Evolutionary conservation across 2,113 vertebrate genomes (phyloP).

Genomic region (Perca flavescens): DNA sequence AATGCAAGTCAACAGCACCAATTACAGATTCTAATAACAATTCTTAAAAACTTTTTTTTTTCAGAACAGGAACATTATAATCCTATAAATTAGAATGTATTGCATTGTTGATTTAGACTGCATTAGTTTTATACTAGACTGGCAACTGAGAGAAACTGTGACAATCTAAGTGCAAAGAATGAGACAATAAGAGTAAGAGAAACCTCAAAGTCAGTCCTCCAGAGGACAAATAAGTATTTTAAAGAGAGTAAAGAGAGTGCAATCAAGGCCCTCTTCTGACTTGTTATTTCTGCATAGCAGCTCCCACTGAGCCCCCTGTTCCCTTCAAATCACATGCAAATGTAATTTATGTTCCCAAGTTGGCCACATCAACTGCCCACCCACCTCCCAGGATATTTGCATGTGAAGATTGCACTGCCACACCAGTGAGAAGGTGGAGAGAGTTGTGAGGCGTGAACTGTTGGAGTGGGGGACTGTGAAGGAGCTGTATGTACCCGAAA

Average conservation of each 20-base stretch:
- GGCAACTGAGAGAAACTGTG: background rate
- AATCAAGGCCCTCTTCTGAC: constrained; percentile 51
- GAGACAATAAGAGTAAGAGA: background rate
- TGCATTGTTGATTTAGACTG: background rate
- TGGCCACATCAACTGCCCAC: constrained; percentile 50
- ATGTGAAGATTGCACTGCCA: constrained; percentile 58
- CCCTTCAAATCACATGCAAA: constrained; percentile 71
- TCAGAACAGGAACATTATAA: background rate
- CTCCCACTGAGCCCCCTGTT: constrained; percentile 34
- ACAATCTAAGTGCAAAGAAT: background rate
- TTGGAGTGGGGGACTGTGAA: constrained; percentile 10
- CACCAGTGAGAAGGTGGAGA: constrained; percentile 35
- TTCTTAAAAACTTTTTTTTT: background rate
- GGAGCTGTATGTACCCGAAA: constrained; percentile 26
- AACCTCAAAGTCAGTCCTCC: background rate
- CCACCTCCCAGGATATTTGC: constrained; percentile 65
- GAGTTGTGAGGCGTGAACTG: constrained; percentile 2
- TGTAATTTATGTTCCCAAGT: constrained; percentile 66
- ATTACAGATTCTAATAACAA: background rate
- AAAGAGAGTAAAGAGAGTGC: constrained; percentile 42
- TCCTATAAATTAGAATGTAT: background rate
- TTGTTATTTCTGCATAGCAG: constrained; percentile 41
- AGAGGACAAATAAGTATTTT: constrained; percentile 15
- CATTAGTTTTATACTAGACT: background rate
- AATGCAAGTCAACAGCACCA: background rate